These are phyloP conservation scores for Choristoneura rosaceana DNA, from an alignment of 2,888 invertebrate species.

Conservation along the genomic window DNA sequence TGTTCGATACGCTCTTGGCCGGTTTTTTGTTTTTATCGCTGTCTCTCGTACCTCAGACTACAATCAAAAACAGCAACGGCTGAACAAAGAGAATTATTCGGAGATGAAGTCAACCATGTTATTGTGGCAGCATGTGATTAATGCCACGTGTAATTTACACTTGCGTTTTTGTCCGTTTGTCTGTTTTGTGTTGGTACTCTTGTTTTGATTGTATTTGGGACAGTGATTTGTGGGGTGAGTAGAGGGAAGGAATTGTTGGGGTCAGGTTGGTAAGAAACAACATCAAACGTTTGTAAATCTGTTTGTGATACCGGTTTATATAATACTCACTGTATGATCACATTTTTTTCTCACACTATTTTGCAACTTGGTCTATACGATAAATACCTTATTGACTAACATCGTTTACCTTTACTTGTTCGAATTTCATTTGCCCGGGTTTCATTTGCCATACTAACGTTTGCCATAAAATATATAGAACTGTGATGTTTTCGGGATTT, in stretches of 20 bases:
- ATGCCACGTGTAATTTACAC: slow-evolving; percentile 81
- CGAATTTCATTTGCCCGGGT: no score
- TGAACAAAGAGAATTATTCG: slow-evolving; percentile 84
- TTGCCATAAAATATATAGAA: no score
- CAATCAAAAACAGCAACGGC: slow-evolving; percentile 66
- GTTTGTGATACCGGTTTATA: no score
- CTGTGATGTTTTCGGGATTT: no score
- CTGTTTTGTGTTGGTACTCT: slow-evolving; percentile 43
- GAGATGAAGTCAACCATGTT: slow-evolving; percentile 84
- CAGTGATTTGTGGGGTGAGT: slow-evolving; percentile 38
- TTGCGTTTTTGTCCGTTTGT: slow-evolving; percentile 66
- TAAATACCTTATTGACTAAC: no score
- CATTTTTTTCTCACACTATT: no score
- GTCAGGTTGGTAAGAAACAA: not conserved
- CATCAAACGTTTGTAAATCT: not conserved
- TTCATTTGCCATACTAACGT: no score
- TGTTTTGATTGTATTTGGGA: slow-evolving; percentile 33
- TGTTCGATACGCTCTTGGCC: no score
- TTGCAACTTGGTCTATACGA: no score
- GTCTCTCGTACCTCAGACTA: slow-evolving; percentile 53
- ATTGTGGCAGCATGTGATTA: slow-evolving; percentile 79
- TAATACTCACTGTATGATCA: no score
- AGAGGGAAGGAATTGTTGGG: slow-evolving; percentile 15
- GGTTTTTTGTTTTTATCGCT: slow-evolving; percentile 8
- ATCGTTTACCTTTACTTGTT: no score